Percentiles rank a stretch among this genome's conserved stretches.
phyloP scores from a whole-genome alignment of 1,140 invertebrate species.

The Magallana angulata region DNA sequence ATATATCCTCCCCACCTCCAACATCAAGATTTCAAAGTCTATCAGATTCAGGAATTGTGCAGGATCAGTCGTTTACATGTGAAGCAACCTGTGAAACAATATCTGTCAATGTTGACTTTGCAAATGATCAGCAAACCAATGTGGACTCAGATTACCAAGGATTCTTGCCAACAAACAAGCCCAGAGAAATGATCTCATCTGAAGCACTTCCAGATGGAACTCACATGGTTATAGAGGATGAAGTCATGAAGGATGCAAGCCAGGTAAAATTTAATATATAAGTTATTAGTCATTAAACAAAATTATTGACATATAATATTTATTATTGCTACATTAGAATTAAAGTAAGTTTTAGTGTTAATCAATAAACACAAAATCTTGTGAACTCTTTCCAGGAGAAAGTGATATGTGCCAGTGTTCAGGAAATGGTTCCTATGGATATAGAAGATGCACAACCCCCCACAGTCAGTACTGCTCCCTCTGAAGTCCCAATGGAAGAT shows the following conservation, averaged over 20 bases:
- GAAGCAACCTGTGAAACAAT: constrained; percentile 25
- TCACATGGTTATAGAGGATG: background rate
- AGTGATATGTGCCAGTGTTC: background rate
- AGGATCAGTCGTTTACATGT: constrained; percentile 20
- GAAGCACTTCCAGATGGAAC: background rate
- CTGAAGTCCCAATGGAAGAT: background rate
- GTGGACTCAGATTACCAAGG: background rate
- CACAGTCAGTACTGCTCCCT: background rate
- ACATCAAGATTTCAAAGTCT: constrained; percentile 6
- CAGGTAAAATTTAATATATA: background rate
- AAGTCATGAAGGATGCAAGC: background rate
- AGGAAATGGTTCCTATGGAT: background rate
- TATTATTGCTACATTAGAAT: too few species aligned
- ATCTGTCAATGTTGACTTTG: constrained; percentile 20
- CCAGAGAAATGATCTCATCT: background rate
- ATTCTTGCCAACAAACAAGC: background rate
- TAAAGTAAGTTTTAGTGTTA: background rate
- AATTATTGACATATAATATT: too few species aligned
- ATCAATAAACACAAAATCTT: background rate
- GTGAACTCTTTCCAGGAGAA: background rate
- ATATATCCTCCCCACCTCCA: background rate
- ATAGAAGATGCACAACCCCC: background rate
- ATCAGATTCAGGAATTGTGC: constrained; percentile 5
- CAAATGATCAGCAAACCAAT: background rate
- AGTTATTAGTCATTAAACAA: too few species aligned